phyloP scores from a whole-genome alignment of 2,888 invertebrate species.

The Nemurella pictetii region DNA sequence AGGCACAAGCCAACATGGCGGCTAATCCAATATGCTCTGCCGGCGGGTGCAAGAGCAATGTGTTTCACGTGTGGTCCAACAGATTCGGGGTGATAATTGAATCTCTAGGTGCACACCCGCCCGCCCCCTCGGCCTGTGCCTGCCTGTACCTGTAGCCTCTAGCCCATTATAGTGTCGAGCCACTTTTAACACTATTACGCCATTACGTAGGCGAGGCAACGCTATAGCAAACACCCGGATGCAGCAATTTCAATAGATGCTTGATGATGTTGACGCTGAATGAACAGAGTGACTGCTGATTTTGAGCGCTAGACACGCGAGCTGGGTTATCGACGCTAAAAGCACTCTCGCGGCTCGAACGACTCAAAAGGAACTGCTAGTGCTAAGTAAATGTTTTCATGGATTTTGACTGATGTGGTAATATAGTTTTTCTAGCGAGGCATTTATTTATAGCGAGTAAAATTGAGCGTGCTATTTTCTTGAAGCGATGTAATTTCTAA shows the following conservation, averaged over 20 bases:
- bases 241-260: neutral
- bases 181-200: neutral
- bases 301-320: neutral
- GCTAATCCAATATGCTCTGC: neutral
- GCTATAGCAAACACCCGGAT: neutral
- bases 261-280: neutral
- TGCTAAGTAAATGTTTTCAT: constrained; percentile 5
- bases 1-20: neutral
- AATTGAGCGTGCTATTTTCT: neutral
- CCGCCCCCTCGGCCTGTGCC: neutral
- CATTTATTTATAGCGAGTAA: neutral
- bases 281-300: neutral
- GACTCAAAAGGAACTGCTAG: neutral
- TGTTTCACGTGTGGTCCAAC: neutral
- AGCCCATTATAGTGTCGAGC: neutral
- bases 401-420: constrained; percentile 16
- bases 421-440: neutral
- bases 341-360: neutral
- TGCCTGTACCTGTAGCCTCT: neutral
- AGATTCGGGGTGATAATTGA: neutral
- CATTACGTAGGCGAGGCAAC: neutral
- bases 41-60: neutral
- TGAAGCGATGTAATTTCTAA: neutral
- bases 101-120: neutral
- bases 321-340: neutral